A percentile compares a stretch with the other conserved stretches of the same genome.
These are phyloP conservation scores for Phaedon cochleariae DNA, from an alignment of 2,888 invertebrate species.

Conservation along the genomic window DNA sequence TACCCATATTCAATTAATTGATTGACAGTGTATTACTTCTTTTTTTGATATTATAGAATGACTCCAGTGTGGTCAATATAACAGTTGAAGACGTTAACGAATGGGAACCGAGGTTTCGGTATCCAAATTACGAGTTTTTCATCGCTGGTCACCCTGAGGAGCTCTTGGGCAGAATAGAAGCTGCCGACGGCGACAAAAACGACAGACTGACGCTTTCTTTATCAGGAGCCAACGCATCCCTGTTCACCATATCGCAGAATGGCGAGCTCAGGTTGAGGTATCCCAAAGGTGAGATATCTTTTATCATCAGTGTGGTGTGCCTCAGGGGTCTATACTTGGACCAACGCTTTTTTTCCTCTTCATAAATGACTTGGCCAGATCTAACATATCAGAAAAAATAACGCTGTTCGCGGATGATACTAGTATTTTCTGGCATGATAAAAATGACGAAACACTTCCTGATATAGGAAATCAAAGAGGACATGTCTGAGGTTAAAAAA, in stretches of 20 bases:
- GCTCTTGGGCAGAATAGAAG: constrained; percentile 75
- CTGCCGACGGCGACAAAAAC: constrained; percentile 85
- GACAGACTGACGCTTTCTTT: constrained; percentile 79
- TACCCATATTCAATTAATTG: no score
- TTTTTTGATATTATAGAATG: constrained; percentile 70
- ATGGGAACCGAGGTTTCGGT: constrained; percentile 91
- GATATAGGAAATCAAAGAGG: no score
- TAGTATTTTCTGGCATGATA: no score
- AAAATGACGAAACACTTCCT: no score
- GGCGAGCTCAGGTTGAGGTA: constrained; percentile 74
- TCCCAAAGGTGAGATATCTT: constrained; percentile 36
- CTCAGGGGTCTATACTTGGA: no score
- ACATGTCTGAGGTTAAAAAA: no score
- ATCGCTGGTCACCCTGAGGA: constrained; percentile 58
- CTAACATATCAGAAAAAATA: no score
- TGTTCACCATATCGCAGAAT: constrained; percentile 69
- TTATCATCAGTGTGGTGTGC: background rate
- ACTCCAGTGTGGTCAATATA: constrained; percentile 82
- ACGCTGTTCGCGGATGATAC: no score
- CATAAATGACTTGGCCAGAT: no score
- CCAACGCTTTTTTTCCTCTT: no score
- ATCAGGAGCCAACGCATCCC: constrained; percentile 56
- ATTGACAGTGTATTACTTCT: no score
- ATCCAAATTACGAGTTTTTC: constrained; percentile 87
- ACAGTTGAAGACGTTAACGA: constrained; percentile 89